phyloP scores from a whole-genome alignment of 2,113 vertebrate species.

The Paralichthys olivaceus region DNA sequence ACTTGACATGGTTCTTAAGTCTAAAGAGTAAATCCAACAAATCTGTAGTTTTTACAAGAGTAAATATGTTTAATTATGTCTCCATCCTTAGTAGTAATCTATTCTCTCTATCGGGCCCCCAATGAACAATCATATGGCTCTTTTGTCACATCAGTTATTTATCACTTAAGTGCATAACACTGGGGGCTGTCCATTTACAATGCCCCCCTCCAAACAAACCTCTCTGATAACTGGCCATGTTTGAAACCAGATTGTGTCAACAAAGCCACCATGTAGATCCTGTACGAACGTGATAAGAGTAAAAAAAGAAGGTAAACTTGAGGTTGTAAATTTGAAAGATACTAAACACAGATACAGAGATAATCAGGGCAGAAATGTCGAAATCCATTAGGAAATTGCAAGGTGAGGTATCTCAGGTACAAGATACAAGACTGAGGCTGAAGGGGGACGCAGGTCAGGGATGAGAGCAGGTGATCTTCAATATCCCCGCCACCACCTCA shows the following conservation, averaged over 20 bases:
- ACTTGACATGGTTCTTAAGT: too few relatives aligned
- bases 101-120: too few relatives aligned
- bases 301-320: neutral
- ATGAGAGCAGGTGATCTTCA: constrained; percentile 39
- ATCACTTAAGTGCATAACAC: constrained; percentile 10
- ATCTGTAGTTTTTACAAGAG: too few relatives aligned
- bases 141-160: constrained; percentile 7
- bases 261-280: constrained; percentile 33
- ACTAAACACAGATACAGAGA: constrained; percentile 19
- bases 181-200: constrained; percentile 1
- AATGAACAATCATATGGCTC: too few relatives aligned
- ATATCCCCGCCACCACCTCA: constrained; percentile 16
- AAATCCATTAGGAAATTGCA: constrained; percentile 51
- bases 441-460: constrained; percentile 45
- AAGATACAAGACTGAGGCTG: constrained; percentile 31
- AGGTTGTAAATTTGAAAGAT: constrained; percentile 45
- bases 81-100: too few relatives aligned
- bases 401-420: constrained; percentile 22
- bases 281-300: constrained; percentile 40
- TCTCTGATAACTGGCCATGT: constrained; percentile 27
- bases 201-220: constrained; percentile 6
- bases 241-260: constrained; percentile 50
- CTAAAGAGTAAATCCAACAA: too few relatives aligned
- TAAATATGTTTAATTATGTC: too few relatives aligned
- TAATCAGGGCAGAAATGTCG: constrained; percentile 37